These are phyloP conservation scores for Xerus rutilus DNA, from an alignment of 2,797 vertebrate species.

Conservation along the genomic window DNA sequence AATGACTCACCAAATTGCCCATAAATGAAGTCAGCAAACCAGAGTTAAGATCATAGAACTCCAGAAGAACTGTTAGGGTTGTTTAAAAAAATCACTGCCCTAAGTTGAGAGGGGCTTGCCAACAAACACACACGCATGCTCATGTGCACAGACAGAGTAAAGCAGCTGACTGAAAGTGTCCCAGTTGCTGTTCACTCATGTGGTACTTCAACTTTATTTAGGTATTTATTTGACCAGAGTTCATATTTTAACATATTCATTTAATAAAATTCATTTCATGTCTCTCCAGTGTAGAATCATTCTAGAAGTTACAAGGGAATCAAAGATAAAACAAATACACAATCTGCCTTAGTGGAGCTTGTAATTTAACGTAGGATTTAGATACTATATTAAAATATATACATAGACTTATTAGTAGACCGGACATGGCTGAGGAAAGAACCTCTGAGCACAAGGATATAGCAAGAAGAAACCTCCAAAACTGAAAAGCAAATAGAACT, in stretches of 20 bases:
- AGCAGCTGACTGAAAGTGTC: not conserved
- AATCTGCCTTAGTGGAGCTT: not conserved
- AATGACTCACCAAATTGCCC: not conserved
- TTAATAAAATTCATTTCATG: constrained; percentile 43
- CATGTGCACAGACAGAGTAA: not conserved
- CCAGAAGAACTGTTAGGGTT: not conserved
- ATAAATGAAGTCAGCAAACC: not conserved
- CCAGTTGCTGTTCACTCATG: not conserved
- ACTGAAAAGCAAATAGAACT: not conserved
- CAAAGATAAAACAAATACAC: constrained; percentile 44
- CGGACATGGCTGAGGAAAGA: not conserved
- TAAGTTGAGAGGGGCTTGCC: not conserved
- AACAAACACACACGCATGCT: no score
- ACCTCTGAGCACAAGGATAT: not conserved
- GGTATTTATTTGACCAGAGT: not conserved
- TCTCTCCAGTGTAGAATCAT: not conserved
- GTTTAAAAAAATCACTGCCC: not conserved
- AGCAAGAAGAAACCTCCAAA: not conserved
- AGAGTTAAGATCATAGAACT: constrained; percentile 19
- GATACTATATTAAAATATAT: not conserved
- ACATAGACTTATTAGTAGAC: not conserved
- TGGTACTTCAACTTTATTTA: not conserved
- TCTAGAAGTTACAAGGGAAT: not conserved
- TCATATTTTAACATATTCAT: not conserved
- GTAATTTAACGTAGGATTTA: not conserved